A percentile compares a stretch with the other conserved stretches of the same genome.
Conservation (phyloP, 2,797 vertebrate species). For the Neomorphus geoffroyi region DNA sequence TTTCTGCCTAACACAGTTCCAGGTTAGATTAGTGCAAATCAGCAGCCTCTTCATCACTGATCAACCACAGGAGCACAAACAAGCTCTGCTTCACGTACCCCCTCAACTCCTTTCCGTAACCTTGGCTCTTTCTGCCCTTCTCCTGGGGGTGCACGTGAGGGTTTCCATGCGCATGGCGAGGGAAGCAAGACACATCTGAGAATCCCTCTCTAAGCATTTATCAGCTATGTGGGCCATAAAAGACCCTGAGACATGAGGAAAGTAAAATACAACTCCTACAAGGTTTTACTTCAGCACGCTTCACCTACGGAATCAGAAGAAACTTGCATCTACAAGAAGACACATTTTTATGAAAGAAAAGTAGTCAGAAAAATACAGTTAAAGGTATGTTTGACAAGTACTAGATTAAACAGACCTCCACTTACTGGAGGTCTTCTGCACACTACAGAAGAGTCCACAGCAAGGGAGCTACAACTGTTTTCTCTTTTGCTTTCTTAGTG, state of each 20-base stretch:
- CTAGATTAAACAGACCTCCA: background rate
- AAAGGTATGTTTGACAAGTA: background rate
- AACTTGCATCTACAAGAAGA: background rate
- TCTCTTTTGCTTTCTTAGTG: background rate
- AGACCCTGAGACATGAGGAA: background rate
- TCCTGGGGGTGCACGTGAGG: background rate
- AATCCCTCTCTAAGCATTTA: background rate
- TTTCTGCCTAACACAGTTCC: background rate
- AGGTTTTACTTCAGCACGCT: background rate
- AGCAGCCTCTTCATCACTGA: background rate
- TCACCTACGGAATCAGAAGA: background rate
- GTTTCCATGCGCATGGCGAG: fast-evolving
- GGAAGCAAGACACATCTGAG: background rate
- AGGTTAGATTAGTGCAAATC: background rate
- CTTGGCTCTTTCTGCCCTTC: background rate
- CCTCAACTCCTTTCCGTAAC: background rate
- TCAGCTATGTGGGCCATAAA: background rate
- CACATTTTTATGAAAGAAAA: background rate
- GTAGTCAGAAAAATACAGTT: background rate
- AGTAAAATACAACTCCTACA: background rate
- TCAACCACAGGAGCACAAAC: background rate
- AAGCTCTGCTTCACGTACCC: background rate
- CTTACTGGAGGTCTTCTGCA: no score
- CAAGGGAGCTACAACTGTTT: background rate
- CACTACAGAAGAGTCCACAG: fast-evolving